Evolutionary conservation across 1,140 invertebrate genomes (phyloP), one percentile per base, ranked within the genome.

Genomic region (Chionoecetes opilio): DNA sequence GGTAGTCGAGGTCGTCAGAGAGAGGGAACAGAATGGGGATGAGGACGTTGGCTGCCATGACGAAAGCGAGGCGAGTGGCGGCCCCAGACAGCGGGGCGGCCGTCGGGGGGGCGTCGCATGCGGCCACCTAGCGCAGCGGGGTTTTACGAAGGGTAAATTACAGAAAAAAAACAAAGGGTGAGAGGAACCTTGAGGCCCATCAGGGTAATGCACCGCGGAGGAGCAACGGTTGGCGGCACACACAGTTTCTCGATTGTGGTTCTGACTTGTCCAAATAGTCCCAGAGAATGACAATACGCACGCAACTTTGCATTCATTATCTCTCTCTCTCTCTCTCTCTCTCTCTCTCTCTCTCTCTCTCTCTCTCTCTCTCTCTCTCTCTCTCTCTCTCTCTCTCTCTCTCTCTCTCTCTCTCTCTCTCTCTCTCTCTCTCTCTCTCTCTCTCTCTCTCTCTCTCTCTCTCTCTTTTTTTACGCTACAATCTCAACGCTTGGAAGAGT

Each of bases 21-120:
- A 93, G 93, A 32, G 93, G 93, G 38, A 93, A 93, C 41, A 93
- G 85, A 5, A 93, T 93, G 53, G 93, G 93, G 21, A 93, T 93
- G 41, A 93, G 93, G 17, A 93, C 93, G 75, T 53, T 93, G 53
- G 93, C 93, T 6, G 93, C 93, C 93, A 93, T 93, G 53, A 9
- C 85, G 82, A 93, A 14, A 35, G n/a, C 89, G 82, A 93, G 29
- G 34, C 11, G 21, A 88, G 9, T 31, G 41, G 84, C 37, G 29
- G 21, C 85, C 41, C 21, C 84, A 46, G 85, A 11, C 17, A 82
- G 14, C 35, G 14, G 26, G n/a, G 34, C 91, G 34, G 38, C 75
- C 75, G 31, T 21, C 26, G 2, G 31, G 11, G 35, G 35, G 9
- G 3, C n/a, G 29, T 17, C 31, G 6, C 41, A 38, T 35, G 5